Conservation (phyloP, 2,113 vertebrate genomes). For the Atherinomorus stipes region DNA sequence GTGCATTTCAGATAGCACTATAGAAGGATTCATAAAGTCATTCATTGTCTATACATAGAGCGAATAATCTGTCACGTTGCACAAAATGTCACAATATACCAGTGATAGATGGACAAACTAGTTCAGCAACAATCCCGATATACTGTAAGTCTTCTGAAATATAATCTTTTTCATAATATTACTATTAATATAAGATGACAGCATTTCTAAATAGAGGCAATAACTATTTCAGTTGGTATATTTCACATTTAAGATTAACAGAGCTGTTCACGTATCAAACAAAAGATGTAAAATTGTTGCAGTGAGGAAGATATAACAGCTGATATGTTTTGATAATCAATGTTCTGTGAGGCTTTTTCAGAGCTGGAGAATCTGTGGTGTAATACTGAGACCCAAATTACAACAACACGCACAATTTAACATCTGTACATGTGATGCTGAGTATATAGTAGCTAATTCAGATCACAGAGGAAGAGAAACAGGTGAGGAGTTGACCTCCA, state of each 20-base stretch:
- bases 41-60: constrained; percentile 66
- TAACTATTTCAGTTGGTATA: constrained; percentile 51
- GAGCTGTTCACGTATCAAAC: constrained; percentile 45
- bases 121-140: constrained; percentile 55
- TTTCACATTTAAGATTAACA: constrained; percentile 65
- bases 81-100: constrained; percentile 77
- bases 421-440: constrained; percentile 59
- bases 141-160: constrained; percentile 55
- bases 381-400: constrained; percentile 45
- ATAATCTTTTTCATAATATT: constrained; percentile 50
- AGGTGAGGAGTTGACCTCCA: constrained; percentile 42
- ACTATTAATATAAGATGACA: constrained; percentile 53
- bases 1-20: constrained; percentile 68
- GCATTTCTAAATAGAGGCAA: constrained; percentile 47
- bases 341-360: constrained; percentile 24
- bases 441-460: constrained; percentile 44
- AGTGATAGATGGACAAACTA: constrained; percentile 59
- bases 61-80: constrained; percentile 65
- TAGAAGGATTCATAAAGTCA: constrained; percentile 61
- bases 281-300: constrained; percentile 25
- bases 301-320: constrained; percentile 44
- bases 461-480: constrained; percentile 61
- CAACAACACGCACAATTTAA: constrained; percentile 64
- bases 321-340: constrained; percentile 50
- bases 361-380: constrained; percentile 15